Evolutionary conservation across 2,797 vertebrate genomes (phyloP).

Genomic region (Corythornis leucogaster): DNA sequence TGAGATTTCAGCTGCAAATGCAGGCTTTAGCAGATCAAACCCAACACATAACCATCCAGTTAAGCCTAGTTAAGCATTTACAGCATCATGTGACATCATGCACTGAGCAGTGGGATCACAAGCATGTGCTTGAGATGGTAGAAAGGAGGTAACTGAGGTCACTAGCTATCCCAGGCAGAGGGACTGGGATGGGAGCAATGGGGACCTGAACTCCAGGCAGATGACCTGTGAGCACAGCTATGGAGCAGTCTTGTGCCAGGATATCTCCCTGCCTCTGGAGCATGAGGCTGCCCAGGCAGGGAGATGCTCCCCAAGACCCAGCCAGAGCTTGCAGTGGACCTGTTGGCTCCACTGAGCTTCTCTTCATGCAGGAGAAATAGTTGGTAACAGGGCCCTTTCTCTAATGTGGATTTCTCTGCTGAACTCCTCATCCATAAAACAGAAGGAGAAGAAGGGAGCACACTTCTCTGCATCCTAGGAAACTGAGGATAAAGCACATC

Average conservation of each 20-base stretch:
- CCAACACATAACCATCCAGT: neutral
- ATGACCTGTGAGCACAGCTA: neutral
- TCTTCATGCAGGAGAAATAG: neutral
- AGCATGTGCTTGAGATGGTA: neutral
- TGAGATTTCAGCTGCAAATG: neutral
- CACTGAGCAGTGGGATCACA: neutral
- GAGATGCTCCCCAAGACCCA: neutral
- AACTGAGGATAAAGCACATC: slow-evolving; percentile 19
- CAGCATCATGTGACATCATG: neutral
- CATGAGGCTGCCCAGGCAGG: neutral
- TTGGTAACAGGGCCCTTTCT: neutral
- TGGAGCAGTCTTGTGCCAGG: neutral
- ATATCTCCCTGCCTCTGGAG: too few species aligned
- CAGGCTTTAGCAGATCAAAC: slow-evolving; percentile 2
- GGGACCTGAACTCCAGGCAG: neutral
- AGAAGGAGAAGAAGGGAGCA: neutral
- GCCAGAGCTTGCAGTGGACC: fast-evolving
- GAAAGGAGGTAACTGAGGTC: neutral
- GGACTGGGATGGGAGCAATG: neutral
- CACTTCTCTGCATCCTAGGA: neutral
- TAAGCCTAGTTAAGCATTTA: neutral
- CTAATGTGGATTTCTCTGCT: neutral
- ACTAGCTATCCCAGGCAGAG: neutral
- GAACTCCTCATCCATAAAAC: slow-evolving; percentile 15
- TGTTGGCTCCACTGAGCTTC: neutral